A percentile compares a stretch with the other conserved stretches of the same genome.
These are phyloP conservation scores for Chionomys nivalis DNA, from an alignment of 2,113 vertebrate genomes.

Conservation along the genomic window DNA sequence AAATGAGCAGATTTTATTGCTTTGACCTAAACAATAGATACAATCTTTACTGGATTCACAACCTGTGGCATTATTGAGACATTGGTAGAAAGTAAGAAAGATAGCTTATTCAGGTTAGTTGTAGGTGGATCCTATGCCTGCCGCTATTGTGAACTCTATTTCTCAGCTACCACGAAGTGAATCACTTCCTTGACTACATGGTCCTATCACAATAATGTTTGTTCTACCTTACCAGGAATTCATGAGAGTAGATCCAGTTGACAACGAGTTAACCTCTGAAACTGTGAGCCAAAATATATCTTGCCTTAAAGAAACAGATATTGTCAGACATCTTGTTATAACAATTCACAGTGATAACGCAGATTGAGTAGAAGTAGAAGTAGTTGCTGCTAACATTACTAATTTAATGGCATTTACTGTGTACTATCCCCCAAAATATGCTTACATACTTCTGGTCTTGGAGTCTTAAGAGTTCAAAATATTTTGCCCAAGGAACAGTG, in stretches of 20 bases:
- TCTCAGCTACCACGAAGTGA: not conserved
- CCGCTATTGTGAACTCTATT: not conserved
- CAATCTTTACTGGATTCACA: not conserved
- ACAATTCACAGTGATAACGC: not conserved
- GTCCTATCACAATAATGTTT: not conserved
- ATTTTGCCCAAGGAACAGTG: not conserved
- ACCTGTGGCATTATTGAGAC: not conserved
- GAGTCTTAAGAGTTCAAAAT: not conserved
- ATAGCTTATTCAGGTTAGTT: not conserved
- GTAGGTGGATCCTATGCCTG: not conserved
- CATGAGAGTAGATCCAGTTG: not conserved
- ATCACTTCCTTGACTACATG: not conserved
- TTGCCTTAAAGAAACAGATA: not conserved
- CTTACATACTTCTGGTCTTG: not conserved
- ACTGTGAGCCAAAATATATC: not conserved
- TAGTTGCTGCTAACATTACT: not conserved
- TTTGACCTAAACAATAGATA: not conserved
- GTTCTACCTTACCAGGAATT: not conserved
- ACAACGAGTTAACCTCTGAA: not conserved
- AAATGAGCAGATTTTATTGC: not conserved
- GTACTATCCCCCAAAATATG: not conserved
- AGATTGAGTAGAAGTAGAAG: not conserved
- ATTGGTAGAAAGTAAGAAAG: not conserved
- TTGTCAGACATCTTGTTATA: not conserved
- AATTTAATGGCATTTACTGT: not conserved